A percentile compares a stretch with the other conserved stretches of the same genome.
Conservation (phyloP, 1,140 invertebrate species). For the Tetramorium simillimum region DNA sequence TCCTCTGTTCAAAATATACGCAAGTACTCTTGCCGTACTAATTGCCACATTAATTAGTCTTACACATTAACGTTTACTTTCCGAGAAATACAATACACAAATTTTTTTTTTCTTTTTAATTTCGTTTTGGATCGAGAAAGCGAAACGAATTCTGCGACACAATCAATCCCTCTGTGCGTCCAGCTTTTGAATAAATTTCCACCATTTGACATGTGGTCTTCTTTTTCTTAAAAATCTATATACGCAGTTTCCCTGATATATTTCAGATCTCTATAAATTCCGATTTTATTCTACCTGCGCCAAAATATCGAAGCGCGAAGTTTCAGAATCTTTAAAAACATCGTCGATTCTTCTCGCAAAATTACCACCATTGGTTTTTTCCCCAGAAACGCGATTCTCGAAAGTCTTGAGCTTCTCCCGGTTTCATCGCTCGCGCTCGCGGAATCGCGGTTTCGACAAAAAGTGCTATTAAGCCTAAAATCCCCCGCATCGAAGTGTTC, state of each 20-base stretch:
- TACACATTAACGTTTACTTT: slow-evolving; percentile 40
- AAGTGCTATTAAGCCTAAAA: slow-evolving; percentile 24
- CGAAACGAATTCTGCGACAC: slow-evolving; percentile 7
- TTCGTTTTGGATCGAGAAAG: slow-evolving; percentile 17
- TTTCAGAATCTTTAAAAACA: neutral
- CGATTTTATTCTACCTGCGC: neutral
- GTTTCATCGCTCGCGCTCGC: neutral
- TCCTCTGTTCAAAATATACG: neutral
- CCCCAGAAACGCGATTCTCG: neutral
- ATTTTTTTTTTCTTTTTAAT: neutral
- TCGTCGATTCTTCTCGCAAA: neutral
- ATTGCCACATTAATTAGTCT: slow-evolving; percentile 36
- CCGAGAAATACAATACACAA: slow-evolving; percentile 14
- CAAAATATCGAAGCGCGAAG: slow-evolving; percentile 2
- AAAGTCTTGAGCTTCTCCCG: neutral
- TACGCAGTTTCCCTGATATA: neutral
- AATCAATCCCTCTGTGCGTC: neutral
- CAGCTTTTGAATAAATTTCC: slow-evolving; percentile 2
- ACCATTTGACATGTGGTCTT: neutral
- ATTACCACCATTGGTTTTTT: neutral
- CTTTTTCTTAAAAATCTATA: neutral
- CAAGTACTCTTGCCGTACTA: slow-evolving; percentile 12
- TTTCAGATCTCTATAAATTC: neutral
- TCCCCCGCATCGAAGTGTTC: neutral
- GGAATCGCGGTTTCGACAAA: slow-evolving; percentile 18